Conservation (phyloP, 2,797 vertebrate genomes). For the Orestias chungarensis region DNA sequence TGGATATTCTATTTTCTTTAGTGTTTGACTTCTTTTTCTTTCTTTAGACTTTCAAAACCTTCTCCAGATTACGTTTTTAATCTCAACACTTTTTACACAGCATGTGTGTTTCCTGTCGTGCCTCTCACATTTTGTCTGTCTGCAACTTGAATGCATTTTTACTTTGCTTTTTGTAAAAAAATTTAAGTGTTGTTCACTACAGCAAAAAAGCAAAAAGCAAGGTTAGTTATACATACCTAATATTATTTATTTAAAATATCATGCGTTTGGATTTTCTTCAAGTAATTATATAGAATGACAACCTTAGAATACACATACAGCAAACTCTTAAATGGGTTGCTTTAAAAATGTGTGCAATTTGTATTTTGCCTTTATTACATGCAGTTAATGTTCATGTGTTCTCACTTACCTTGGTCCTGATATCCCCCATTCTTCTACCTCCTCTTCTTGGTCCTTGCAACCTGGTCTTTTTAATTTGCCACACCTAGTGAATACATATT, state of each 20-base stretch:
- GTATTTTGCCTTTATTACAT: slow-evolving; percentile 23
- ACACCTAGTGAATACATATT: slow-evolving; percentile 88
- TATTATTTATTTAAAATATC: not conserved
- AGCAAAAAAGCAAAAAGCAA: slow-evolving; percentile 57
- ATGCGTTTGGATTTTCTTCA: not conserved
- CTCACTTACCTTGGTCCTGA: slow-evolving; percentile 81
- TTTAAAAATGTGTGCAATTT: not conserved
- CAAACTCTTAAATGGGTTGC: not conserved
- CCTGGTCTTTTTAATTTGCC: slow-evolving; percentile 48
- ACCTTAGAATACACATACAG: not conserved
- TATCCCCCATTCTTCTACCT: slow-evolving; percentile 84
- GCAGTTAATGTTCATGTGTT: slow-evolving; percentile 83
- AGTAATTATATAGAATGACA: not conserved
- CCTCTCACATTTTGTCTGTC: slow-evolving; percentile 83
- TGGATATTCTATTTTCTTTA: slow-evolving; percentile 49
- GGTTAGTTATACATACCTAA: not conserved
- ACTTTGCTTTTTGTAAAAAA: slow-evolving; percentile 97
- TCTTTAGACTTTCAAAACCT: slow-evolving; percentile 70
- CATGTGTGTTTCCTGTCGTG: slow-evolving; percentile 78
- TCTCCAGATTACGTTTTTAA: slow-evolving; percentile 10
- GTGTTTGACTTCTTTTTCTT: slow-evolving; percentile 82
- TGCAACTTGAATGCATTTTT: slow-evolving; percentile 99
- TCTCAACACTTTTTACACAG: slow-evolving; percentile 39
- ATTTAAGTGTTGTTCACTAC: slow-evolving; percentile 75
- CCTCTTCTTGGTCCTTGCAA: slow-evolving; percentile 53